Conservation (phyloP, 2,888 invertebrate genomes). For the Dichetophora obliterata region DNA sequence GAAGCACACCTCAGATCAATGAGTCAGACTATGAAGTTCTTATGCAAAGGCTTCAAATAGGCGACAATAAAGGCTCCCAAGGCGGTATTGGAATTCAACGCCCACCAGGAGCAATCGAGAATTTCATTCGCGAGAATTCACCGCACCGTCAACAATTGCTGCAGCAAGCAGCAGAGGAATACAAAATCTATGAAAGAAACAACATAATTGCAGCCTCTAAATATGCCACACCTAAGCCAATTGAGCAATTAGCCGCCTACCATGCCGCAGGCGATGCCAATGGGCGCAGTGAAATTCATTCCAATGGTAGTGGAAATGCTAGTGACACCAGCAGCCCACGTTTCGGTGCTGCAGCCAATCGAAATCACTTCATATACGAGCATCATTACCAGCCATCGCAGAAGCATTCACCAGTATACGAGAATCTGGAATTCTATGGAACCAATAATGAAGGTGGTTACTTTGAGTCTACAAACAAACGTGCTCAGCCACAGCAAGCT, state of each 20-base stretch:
- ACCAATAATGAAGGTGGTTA: constrained; percentile 57
- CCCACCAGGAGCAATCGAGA: constrained; percentile 58
- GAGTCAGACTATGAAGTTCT: constrained; percentile 63
- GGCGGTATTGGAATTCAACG: constrained; percentile 52
- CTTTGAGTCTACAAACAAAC: constrained; percentile 71
- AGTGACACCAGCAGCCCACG: constrained; percentile 38
- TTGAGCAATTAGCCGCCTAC: constrained; percentile 63
- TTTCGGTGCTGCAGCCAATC: constrained; percentile 54
- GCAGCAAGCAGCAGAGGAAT: constrained; percentile 73
- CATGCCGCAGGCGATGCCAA: constrained; percentile 70
- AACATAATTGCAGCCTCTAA: constrained; percentile 83
- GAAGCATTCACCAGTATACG: constrained; percentile 76
- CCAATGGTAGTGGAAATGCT: constrained; percentile 19
- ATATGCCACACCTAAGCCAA: constrained; percentile 82
- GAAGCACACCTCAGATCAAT: constrained; percentile 46
- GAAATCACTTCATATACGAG: constrained; percentile 65
- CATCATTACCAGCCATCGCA: constrained; percentile 59
- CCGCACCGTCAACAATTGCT: constrained; percentile 61
- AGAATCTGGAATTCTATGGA: constrained; percentile 86
- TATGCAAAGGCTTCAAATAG: constrained; percentile 65
- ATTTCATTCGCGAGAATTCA: constrained; percentile 55
- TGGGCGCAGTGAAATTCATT: constrained; percentile 43
- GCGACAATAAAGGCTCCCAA: constrained; percentile 42
- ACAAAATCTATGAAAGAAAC: constrained; percentile 77
- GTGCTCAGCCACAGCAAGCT: constrained; percentile 81